These are phyloP conservation scores for Maconellicoccus hirsutus DNA, from an alignment of 1,140 invertebrate species.

Conservation along the genomic window DNA sequence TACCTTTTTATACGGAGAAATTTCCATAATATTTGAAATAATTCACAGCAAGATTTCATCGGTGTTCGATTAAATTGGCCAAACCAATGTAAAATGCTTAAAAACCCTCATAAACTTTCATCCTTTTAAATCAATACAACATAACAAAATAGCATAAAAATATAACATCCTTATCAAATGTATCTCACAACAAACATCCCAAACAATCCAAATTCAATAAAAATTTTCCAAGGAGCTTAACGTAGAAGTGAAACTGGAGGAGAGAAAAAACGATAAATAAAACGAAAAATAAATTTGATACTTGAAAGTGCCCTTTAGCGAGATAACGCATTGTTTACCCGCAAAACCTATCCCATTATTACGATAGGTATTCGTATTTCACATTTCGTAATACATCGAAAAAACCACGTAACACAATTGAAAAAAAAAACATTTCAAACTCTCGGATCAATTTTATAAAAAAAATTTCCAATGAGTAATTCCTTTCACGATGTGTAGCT, in stretches of 20 bases:
- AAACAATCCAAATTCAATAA: not conserved
- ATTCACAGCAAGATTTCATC: too few species aligned
- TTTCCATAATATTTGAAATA: too few species aligned
- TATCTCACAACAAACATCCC: too few species aligned
- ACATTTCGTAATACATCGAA: not conserved
- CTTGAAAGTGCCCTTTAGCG: not conserved
- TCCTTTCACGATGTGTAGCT: too few species aligned
- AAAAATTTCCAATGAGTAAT: not conserved
- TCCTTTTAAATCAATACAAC: too few species aligned
- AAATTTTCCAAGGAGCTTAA: not conserved
- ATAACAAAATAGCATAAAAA: not conserved
- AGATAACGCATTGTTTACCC: slow-evolving; percentile 8
- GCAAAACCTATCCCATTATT: not conserved
- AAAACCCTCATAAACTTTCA: too few species aligned
- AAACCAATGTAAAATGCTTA: too few species aligned
- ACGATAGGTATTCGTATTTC: not conserved
- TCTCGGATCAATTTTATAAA: not conserved
- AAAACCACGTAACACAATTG: not conserved
- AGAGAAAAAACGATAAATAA: too few species aligned
- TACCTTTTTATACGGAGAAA: too few species aligned
- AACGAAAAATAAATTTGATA: not conserved
- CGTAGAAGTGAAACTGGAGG: not conserved
- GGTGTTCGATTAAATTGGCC: too few species aligned
- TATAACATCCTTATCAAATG: not conserved
- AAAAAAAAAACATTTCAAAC: not conserved